Conservation (phyloP, 1,140 invertebrate species). For the Chrysomallon squamiferum region DNA sequence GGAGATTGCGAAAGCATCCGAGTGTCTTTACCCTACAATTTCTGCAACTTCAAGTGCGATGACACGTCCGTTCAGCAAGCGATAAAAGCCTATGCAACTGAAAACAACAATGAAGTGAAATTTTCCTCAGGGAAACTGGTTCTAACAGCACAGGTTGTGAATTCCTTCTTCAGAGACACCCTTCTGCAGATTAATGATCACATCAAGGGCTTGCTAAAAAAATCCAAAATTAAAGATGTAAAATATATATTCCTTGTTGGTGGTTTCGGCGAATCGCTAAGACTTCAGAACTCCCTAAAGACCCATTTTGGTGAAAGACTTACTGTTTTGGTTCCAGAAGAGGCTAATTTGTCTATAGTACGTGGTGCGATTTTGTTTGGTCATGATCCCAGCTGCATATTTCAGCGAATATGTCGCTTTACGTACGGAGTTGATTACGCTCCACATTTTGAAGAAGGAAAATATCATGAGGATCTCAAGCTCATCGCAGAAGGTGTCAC, state of each 20-base stretch:
- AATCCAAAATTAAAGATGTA: slow-evolving; percentile 58
- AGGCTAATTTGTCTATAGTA: slow-evolving; percentile 56
- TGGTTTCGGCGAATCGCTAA: slow-evolving; percentile 69
- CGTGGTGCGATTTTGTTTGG: slow-evolving; percentile 70
- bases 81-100: slow-evolving; percentile 43
- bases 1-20: slow-evolving; percentile 55
- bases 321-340: slow-evolving; percentile 68
- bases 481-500: slow-evolving; percentile 65
- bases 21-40: slow-evolving; percentile 56
- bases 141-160: slow-evolving; percentile 44
- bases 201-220: slow-evolving; percentile 42
- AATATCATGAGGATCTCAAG: slow-evolving; percentile 68
- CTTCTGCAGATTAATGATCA: slow-evolving; percentile 53
- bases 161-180: slow-evolving; percentile 46
- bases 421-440: slow-evolving; percentile 72
- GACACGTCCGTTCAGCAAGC: slow-evolving; percentile 47
- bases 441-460: slow-evolving; percentile 65
- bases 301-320: slow-evolving; percentile 63
- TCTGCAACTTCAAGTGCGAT: slow-evolving; percentile 52
- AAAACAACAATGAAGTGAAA: slow-evolving; percentile 38
- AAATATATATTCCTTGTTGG: slow-evolving; percentile 70
- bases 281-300: slow-evolving; percentile 67
- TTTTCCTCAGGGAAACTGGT: slow-evolving; percentile 57
- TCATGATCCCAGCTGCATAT: slow-evolving; percentile 68
- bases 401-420: slow-evolving; percentile 66